A percentile compares a stretch with the other conserved stretches of the same genome.
Conservation (phyloP, 1,140 invertebrate genomes). For the Eubasilissa regina region DNA sequence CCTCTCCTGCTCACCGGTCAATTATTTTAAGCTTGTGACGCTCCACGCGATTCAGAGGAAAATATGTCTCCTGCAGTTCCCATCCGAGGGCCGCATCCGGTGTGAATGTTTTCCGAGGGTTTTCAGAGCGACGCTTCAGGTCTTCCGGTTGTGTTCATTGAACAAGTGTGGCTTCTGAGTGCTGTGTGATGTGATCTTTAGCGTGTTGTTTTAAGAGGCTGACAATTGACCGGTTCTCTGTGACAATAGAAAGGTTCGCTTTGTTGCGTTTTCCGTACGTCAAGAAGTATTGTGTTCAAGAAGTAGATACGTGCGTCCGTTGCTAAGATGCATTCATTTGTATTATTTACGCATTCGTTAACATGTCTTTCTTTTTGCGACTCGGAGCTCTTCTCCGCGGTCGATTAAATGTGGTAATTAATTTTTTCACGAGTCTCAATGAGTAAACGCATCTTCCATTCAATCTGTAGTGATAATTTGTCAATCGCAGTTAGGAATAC, state of each 20-base stretch:
- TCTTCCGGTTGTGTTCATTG: neutral
- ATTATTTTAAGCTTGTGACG: conserved; percentile 25
- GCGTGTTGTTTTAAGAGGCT: conserved; percentile 4
- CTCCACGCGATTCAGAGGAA: neutral
- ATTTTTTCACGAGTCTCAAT: no score
- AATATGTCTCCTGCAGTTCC: neutral
- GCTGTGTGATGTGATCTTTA: conserved; percentile 24
- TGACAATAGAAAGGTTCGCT: neutral
- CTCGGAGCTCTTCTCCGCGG: no score
- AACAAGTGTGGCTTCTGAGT: neutral
- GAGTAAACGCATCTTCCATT: no score
- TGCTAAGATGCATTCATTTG: neutral
- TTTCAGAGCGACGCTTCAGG: neutral
- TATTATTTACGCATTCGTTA: conserved; percentile 11
- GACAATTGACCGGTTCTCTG: neutral
- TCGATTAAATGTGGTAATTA: no score
- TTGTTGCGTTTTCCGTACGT: conserved; percentile 10
- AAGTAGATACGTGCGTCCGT: conserved; percentile 2
- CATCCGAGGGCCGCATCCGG: neutral
- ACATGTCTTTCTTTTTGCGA: conserved; percentile 1
- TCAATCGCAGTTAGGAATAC: no score
- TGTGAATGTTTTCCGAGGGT: neutral
- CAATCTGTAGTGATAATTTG: no score
- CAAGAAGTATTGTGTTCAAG: neutral
- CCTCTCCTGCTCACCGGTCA: neutral